A percentile compares a stretch with the other conserved stretches of the same genome.
These are phyloP conservation scores for Drosophila birchii DNA, from an alignment of 2,888 invertebrate genomes.

Conservation along the genomic window DNA sequence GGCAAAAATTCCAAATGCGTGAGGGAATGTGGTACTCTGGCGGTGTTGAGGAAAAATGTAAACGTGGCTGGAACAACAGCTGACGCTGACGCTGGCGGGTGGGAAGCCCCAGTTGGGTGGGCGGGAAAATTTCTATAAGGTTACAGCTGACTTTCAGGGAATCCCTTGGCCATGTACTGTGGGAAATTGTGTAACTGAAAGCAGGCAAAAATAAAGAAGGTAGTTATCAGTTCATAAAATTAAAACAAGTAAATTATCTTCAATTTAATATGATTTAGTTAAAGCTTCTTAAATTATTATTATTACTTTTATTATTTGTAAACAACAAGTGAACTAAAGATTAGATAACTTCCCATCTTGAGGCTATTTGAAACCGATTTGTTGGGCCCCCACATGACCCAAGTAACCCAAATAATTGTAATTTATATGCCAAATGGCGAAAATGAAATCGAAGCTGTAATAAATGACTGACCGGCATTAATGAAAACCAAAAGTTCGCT, in stretches of 20 bases:
- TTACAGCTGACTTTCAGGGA: conserved; percentile 26
- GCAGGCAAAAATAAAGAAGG: background rate
- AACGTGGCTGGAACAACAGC: background rate
- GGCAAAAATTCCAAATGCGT: conserved; percentile 59
- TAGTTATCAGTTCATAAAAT: background rate
- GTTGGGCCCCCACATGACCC: conserved; percentile 35
- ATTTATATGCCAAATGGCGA: conserved; percentile 43
- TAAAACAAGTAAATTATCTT: background rate
- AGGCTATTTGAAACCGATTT: conserved; percentile 11
- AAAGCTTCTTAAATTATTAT: background rate
- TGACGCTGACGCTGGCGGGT: conserved; percentile 21
- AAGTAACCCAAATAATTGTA: conserved; percentile 47
- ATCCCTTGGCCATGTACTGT: conserved; percentile 1
- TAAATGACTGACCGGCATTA: conserved; percentile 26
- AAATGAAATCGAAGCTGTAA: conserved; percentile 34
- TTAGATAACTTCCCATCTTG: conserved; percentile 10
- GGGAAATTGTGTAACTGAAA: conserved; percentile 2
- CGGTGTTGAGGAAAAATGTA: conserved; percentile 1
- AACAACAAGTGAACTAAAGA: conserved; percentile 4
- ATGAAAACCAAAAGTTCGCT: conserved; percentile 29
- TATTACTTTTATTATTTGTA: background rate
- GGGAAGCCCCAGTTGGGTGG: conserved; percentile 17
- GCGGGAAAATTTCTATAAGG: conserved; percentile 19
- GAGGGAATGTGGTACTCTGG: conserved; percentile 20
- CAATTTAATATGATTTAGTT: background rate